Evolutionary conservation across 2,888 invertebrate genomes (phyloP), one percentile per base, ranked within the genome.

Genomic region (Dolichopus griseipennis): DNA sequence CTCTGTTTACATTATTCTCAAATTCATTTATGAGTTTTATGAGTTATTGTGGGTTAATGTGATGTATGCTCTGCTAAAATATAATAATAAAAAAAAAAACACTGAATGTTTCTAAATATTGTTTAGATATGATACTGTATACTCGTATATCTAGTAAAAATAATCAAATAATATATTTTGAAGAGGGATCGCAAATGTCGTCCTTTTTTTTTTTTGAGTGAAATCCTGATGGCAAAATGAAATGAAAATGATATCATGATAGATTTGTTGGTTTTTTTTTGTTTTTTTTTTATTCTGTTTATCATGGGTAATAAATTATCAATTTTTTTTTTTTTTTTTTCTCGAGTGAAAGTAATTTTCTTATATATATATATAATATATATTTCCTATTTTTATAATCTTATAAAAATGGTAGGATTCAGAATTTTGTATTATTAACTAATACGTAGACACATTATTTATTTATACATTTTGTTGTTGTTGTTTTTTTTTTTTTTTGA

Each of bases 11-110:
- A 52, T 43, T 43, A n/a, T n/a, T n/a, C n/a, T n/a, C n/a, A n/a
- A n/a, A n/a, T 43, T 43, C 12, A 15, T 43, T 43, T 43, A 3
- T 12, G 1, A 12, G 52, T 52, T 52, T 52, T 52, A 52, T 52
- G 52, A 52, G 52, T 52, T 52, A 52, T 52, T 52, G 52, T 52
- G 52, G 52, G 52, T 52, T 52, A 52, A 52, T 52, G 52, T 52
- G 52, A 52, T 52, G 52, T 7, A 52, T 52, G 6, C 18, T 15
- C 9, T 52, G 52, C 6, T n/a, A 18, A 52, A 52, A 18, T 2
- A 6, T 52, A 18, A 52, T 15, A 52, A 6, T 15, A 6, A n/a
- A 18, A 52, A 12, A 52, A 6, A 12, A 37, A 10, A 37, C 12
- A 12, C 4, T 37, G 8, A 18, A 12, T 2, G 52, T 18, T 41